Base-by-base conservation (phyloP, 2,888 invertebrate genomes). In the Hoplodrina blanda region DNA sequence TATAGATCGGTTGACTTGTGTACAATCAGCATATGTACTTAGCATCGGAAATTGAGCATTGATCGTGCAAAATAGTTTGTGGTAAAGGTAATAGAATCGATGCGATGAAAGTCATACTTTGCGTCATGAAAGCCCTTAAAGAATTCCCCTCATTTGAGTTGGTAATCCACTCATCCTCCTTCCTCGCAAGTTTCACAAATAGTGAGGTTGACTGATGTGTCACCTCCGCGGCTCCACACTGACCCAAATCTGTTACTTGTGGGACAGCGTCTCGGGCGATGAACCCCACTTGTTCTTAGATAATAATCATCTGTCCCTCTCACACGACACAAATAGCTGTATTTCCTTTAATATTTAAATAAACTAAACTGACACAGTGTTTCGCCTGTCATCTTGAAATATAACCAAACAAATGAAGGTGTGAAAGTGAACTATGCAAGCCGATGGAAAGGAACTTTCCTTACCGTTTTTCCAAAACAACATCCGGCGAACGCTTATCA, bases 241-340 rank as follows among this genome's bases (percentile, higher is more conserved):
- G 85, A 84, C 88, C 87, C 78, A 82, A 76, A 88, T 86, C 83
- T 77, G 78, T 53, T 55, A 69, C 73, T 78, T 76, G 78, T 76
- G 67, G 73, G 74, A 54, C 66, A 78, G 33, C 69, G 37, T 69
- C 62, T 63, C 81, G 83, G 79, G 30, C 87, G 81, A 82, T 85
- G 88, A 87, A 87, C 86, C 61, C 54, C 64, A 74, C 79, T 69
- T 63, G 73, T 73, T 80, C 69, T 75, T 78, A 80, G 80, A 76
- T 85, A 75, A 80, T 73, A 54, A 72, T 70, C 44, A 60, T 59
- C 33, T 52, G 15, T 84, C 73, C 50, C 57, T 65, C 46, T 76
- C 60, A 49, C 54, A 49, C 69, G 6, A 13, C 50, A 13, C 50
- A 25, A 13, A 33, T 13, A 25, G 6, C 19, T 69, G 20, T 56